Conservation (phyloP, 2,888 invertebrate species). For the Lagria hirta region DNA sequence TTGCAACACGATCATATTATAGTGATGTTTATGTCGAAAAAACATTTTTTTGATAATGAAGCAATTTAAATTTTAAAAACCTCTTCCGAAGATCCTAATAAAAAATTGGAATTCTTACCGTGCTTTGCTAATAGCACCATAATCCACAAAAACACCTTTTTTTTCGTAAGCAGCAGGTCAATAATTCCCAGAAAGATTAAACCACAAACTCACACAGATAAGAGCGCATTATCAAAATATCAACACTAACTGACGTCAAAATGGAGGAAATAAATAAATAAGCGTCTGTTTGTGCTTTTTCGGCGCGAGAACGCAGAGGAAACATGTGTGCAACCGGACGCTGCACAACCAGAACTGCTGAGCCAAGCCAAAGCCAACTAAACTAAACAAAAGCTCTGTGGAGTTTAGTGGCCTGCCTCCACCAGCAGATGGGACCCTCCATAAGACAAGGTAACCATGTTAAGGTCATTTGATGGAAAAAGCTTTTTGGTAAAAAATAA, state of each 20-base stretch:
- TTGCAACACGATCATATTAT: no score
- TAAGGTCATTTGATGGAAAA: no score
- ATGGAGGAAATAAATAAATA: no score
- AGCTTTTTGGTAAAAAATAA: no score
- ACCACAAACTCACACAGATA: conserved; percentile 4
- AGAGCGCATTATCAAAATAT: conserved; percentile 18
- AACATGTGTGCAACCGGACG: conserved; percentile 19
- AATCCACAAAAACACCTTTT: conserved; percentile 11
- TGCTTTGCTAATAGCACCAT: conserved; percentile 36
- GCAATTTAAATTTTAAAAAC: no score
- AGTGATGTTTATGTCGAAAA: no score
- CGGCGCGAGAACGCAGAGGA: no score
- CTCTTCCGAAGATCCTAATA: no score
- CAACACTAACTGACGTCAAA: no score
- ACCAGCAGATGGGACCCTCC: conserved; percentile 23
- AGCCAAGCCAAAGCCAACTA: conserved; percentile 29
- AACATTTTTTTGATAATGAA: no score
- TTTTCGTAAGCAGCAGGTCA: conserved; percentile 6
- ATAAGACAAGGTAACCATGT: conserved; percentile 35
- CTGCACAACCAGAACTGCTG: conserved; percentile 23
- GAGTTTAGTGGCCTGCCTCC: conserved; percentile 28
- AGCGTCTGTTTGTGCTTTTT: conserved; percentile 19
- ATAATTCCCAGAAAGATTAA: conserved; percentile 3
- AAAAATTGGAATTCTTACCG: conserved; percentile 30
- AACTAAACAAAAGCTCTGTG: conserved; percentile 27